Base-by-base conservation (phyloP, 2,113 vertebrate species). In the Ondatra zibethicus region DNA sequence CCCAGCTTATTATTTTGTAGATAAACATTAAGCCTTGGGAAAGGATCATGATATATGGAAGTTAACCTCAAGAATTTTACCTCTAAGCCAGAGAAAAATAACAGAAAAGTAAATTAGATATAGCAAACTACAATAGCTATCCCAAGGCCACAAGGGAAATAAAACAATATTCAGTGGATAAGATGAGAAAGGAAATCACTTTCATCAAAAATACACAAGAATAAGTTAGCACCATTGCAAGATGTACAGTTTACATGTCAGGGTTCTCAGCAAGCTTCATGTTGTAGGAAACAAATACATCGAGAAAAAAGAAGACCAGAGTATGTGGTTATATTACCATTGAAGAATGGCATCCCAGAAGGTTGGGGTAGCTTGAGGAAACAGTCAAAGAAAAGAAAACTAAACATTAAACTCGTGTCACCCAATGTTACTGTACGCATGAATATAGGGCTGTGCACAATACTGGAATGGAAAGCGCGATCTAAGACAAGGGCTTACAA, bases 191-290 rank as follows among this genome's bases (percentile, higher is more conserved):
- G 39, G 73, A 91, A 23, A 68, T 70, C 39, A 52, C 29, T 85
- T 92, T 96, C 19, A 78, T 72, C 11, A 89, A 93, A 95, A 94
- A 78, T 73, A n/a, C 23, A 33, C 81, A 81, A 39, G 72, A 73
- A 50, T 29, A 88, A 42, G 16, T 63, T 25, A 39, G 66, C 45
- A 7, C 7, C 7, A 27, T 47, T 85, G 31, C 94, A 73, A 78
- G 13, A 85, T 76, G 31, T 31, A 6, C 19, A 61, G 23, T 36
- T 33, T 84, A 36, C 86, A 23, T n/a, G 33, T 1, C 11, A 23
- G 14, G 3, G 8, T 27, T 55, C 88, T 88, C 47, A 90, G 36
- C 11, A 92, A 19, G 10, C 52, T 52, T 80, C 16, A 27, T 31
- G 36, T 10, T 70, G 7, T 88, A 61, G 47, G 11, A 80, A 7